phyloP scores from a whole-genome alignment of 2,113 vertebrate species.

The Crypturellus undulatus region DNA sequence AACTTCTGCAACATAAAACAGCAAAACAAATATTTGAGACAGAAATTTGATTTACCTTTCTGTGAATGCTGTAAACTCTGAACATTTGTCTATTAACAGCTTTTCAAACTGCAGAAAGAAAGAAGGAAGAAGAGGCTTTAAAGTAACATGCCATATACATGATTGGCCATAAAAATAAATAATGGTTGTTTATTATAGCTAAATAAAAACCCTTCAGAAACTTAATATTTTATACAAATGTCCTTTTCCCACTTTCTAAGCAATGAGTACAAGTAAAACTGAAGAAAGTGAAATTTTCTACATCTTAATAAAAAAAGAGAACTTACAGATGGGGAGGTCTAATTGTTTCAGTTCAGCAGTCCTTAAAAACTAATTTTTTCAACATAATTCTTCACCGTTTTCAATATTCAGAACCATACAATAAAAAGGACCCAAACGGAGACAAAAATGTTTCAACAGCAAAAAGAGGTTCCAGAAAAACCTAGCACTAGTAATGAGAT shows the following conservation, averaged over 20 bases:
- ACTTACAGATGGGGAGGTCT: background rate
- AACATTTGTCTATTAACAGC: conserved; percentile 91
- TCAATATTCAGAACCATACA: background rate
- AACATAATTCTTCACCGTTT: background rate
- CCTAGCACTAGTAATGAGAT: accelerated
- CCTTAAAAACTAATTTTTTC: background rate
- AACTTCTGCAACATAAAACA: background rate
- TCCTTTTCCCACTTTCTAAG: background rate
- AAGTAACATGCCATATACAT: background rate
- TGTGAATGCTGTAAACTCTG: conserved; percentile 91
- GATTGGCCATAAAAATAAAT: background rate
- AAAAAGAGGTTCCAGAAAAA: background rate
- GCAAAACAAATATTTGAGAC: background rate
- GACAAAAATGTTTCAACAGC: background rate
- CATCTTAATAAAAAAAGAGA: background rate
- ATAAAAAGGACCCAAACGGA: background rate
- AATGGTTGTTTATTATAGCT: background rate
- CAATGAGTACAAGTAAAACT: background rate
- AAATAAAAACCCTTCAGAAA: background rate
- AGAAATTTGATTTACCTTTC: conserved; percentile 84
- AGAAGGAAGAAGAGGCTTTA: background rate
- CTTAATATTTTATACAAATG: background rate
- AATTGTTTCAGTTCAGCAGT: background rate
- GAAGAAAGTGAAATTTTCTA: background rate
- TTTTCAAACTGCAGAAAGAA: conserved; percentile 86